phyloP scores from a whole-genome alignment of 23 tunicate genomes.

The Ciona savignyi region DNA sequence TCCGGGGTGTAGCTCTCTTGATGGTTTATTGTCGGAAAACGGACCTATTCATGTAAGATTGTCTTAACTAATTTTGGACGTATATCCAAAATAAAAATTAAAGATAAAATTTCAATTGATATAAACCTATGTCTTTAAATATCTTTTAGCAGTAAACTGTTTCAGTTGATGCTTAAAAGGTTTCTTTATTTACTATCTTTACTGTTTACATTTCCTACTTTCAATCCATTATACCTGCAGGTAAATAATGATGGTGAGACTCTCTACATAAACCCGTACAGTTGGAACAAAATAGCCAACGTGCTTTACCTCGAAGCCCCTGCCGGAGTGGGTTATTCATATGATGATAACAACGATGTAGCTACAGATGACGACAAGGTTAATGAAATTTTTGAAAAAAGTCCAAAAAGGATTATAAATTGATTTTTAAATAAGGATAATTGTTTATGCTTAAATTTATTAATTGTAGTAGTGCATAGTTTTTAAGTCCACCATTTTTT shows the following conservation, averaged over 20 bases:
- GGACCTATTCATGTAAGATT: conserved; percentile 62
- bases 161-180: too few relatives aligned
- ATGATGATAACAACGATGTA: conserved; percentile 54
- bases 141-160: too few relatives aligned
- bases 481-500: too few relatives aligned
- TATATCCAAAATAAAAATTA: not conserved
- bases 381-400: too few relatives aligned
- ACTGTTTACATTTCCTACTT: too few relatives aligned
- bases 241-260: conserved; percentile 70
- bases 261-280: conserved; percentile 45
- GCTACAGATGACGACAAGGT: conserved; percentile 70
- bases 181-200: too few relatives aligned
- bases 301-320: conserved; percentile 83
- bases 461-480: too few relatives aligned
- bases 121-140: not conserved
- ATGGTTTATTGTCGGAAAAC: conserved; percentile 72
- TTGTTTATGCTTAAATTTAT: too few relatives aligned
- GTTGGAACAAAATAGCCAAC: conserved; percentile 87
- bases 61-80: not conserved
- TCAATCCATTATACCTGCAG: conserved; percentile 19
- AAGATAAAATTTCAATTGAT: not conserved
- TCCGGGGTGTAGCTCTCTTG: conserved; percentile 91
- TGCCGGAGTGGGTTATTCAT: conserved; percentile 87
- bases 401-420: too few relatives aligned
- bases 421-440: too few relatives aligned